Evolutionary conservation across 2,113 vertebrate species (phyloP), one percentile per base, ranked within the genome.

Genomic region (Dermatemys mawii): DNA sequence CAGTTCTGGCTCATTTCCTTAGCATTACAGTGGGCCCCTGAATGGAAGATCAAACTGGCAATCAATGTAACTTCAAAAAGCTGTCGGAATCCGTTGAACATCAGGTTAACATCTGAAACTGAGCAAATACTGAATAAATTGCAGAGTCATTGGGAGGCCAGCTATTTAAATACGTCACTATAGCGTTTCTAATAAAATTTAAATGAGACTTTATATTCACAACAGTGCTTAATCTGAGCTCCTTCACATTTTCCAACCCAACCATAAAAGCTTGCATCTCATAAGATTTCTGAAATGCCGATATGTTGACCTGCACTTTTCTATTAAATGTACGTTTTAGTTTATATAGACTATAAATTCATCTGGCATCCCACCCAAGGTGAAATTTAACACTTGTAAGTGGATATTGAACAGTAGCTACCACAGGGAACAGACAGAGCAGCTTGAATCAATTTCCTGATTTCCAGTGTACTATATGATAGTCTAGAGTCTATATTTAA

Each of bases 11-110:
- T 81, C 21, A 83, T 75, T 46, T 89, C 44, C 89, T 96, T 88
- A 89, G 44, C 63, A 95, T 92, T 86, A 53, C 46, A 95, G 27
- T 87, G 5, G 7, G 35, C 85, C 63, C 53, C 89, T 84, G 87
- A 93, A 89, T 80, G 51, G 82, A 93, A 92, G 27, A 91, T 90
- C 49, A 95, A 94, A 93, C 63, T 86, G 57, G 63, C 90, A 95
- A 94, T 94, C 67, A 55, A 29, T 51, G 51, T 83, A 41, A 2
- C 53, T 95, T 22, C 82, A 51, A 24, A 57, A 13, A 93, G 89
- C 60, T 96, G 81, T 94, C 82, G 92, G 8, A 94, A 76, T 75
- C 51, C 78, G 11, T 88, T 96, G 38, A 94, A 94, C 81, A 91
- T 84, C 8, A 75, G n/a, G 50, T 91, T 95, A 93, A 92, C 41